Conservation (phyloP, 2,797 vertebrate species). For the Helarctos malayanus region DNA sequence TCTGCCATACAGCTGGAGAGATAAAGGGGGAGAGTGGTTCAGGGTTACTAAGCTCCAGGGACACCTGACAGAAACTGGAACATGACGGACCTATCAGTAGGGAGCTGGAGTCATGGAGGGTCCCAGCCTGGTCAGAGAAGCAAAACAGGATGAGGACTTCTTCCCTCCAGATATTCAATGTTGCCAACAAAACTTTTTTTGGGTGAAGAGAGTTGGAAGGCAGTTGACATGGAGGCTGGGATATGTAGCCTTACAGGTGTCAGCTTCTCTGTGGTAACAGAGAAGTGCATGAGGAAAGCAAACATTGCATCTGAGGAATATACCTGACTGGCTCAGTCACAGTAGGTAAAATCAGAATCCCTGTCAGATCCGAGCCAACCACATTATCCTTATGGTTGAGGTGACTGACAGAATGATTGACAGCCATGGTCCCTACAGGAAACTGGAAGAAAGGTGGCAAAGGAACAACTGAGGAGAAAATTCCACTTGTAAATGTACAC, state of each 20-base stretch:
- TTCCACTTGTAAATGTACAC: neutral
- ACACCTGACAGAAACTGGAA: neutral
- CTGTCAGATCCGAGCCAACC: neutral
- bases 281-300: neutral
- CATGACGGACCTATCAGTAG: neutral
- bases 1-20: neutral
- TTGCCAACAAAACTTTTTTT: neutral
- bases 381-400: neutral
- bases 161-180: neutral
- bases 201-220: neutral
- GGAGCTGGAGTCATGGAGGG: neutral
- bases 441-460: neutral
- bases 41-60: neutral
- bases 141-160: neutral
- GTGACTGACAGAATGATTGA: neutral
- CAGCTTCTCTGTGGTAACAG: neutral
- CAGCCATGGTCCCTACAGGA: neutral
- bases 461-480: neutral
- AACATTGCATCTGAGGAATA: neutral
- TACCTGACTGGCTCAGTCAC: neutral
- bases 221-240: neutral
- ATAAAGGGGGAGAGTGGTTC: neutral
- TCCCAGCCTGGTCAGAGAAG: neutral
- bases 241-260: neutral
- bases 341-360: neutral